A percentile compares a stretch with the other conserved stretches of the same genome.
Conservation (phyloP, 2,797 vertebrate species). For the Hydrocynus forskahlii region DNA sequence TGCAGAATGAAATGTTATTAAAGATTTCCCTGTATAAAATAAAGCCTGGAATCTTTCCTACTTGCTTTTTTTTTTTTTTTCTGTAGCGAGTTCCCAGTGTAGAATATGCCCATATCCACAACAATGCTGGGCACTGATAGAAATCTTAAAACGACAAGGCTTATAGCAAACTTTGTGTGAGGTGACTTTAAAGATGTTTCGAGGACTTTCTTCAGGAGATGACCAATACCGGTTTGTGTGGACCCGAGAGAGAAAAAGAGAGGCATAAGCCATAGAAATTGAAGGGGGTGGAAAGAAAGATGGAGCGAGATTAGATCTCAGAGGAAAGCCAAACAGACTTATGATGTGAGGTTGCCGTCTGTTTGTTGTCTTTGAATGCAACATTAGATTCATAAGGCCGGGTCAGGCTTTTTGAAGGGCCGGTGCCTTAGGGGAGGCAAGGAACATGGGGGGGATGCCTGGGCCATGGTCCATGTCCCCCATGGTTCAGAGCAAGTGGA, state of each 20-base stretch:
- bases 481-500: conserved; percentile 35
- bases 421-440: conserved; percentile 27
- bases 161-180: conserved; percentile 30
- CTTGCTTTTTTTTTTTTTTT: neutral
- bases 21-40: conserved; percentile 61
- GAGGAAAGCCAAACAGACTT: conserved; percentile 45
- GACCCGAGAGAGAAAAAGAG: conserved; percentile 18
- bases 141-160: conserved; percentile 44
- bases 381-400: conserved; percentile 46
- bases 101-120: conserved; percentile 9
- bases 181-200: conserved; percentile 1
- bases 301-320: conserved; percentile 34
- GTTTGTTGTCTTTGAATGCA: conserved; percentile 64
- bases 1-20: conserved; percentile 61
- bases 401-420: conserved; percentile 39
- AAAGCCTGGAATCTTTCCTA: conserved; percentile 49
- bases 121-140: conserved; percentile 20
- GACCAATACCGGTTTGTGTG: conserved; percentile 45
- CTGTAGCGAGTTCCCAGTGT: neutral
- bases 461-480: conserved; percentile 43
- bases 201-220: neutral
- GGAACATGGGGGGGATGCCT: conserved; percentile 5
- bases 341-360: conserved; percentile 44
- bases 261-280: neutral
- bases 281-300: conserved; percentile 30